Percentiles rank a stretch among this genome's conserved stretches.
Conservation (phyloP, 2,888 invertebrate genomes). For the Drosophila parthenogenetica region DNA sequence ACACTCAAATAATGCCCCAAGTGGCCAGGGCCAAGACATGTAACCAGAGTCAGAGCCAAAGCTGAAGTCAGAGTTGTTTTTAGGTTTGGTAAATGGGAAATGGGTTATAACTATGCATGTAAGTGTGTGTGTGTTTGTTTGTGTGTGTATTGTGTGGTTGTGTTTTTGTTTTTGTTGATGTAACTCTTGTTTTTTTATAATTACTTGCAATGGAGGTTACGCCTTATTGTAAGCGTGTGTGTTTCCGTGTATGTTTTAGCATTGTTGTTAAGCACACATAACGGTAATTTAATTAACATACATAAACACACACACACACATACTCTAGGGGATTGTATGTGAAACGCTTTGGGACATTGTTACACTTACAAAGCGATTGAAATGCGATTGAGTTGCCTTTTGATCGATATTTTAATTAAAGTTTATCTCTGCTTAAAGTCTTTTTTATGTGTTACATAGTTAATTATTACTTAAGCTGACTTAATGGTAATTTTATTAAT, state of each 20-base stretch:
- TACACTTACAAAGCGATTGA: conserved; percentile 61
- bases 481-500: background rate
- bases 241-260: conserved; percentile 39
- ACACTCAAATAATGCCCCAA: conserved; percentile 39
- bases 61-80: conserved; percentile 9
- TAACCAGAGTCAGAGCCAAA: conserved; percentile 14
- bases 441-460: background rate
- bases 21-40: conserved; percentile 58
- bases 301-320: conserved; percentile 48
- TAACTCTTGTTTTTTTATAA: conserved; percentile 69
- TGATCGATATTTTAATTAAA: conserved; percentile 59
- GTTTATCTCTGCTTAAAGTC: background rate
- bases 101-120: conserved; percentile 41
- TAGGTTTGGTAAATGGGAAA: conserved; percentile 24
- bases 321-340: conserved; percentile 18
- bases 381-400: conserved; percentile 28
- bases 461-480: no score
- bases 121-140: conserved; percentile 14
- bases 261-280: conserved; percentile 68
- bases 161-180: conserved; percentile 42
- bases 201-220: conserved; percentile 67
- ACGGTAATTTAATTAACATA: conserved; percentile 79
- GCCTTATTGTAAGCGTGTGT: conserved; percentile 34
- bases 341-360: conserved; percentile 42
- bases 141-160: conserved; percentile 9